Evolutionary conservation across 2,888 invertebrate species (phyloP), one percentile per base, ranked within the genome.

Genomic region (Dryobota labecula): DNA sequence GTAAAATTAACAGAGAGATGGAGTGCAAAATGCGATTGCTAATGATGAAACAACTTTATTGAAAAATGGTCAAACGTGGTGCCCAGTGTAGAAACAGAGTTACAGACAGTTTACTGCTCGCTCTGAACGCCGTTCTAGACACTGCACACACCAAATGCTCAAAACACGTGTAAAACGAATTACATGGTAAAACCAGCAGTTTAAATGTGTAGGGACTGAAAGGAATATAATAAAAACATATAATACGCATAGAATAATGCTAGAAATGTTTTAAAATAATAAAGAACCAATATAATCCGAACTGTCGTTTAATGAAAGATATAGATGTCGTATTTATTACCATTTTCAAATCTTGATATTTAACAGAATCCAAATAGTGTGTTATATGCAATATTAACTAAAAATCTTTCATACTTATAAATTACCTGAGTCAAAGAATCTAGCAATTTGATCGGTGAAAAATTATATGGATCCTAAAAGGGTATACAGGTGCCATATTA

Each of bases 221-320:
- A 76, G 24, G 38, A 60, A 76, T 70, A 49, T 60, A 47, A 60
- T 58, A 58, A 70, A 45, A 54, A 41, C 15, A 69, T 41, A 38
- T 45, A 73, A 70, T 70, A 63, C 20, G 24, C 56, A 49, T 73
- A 77, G 66, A 68, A 56, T 66, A 70, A 33, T 68, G 70, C 73
- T 73, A 77, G 72, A 70, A 62, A 47, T 61, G 61, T 69, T 61
- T 56, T 53, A 56, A 63, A 65, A 64, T 69, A 82, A 67, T 66
- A 80, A 76, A 64, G 76, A 76, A 76, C 76, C 76, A 76, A 76
- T 70, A 7, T 76, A 69, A 60, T 60, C 54, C 60, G 63, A 76
- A 76, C 70, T 76, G 53, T 58, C 13, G 36, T 54, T 3, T 24
- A 62, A 20, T 62, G 15, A 54, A 58, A 45, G 8, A 30, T 63